Percentiles rank a stretch among this genome's conserved stretches.
Evolutionary conservation across 2,113 vertebrate genomes (phyloP).

Genomic region (Chelonoidis abingdonii): DNA sequence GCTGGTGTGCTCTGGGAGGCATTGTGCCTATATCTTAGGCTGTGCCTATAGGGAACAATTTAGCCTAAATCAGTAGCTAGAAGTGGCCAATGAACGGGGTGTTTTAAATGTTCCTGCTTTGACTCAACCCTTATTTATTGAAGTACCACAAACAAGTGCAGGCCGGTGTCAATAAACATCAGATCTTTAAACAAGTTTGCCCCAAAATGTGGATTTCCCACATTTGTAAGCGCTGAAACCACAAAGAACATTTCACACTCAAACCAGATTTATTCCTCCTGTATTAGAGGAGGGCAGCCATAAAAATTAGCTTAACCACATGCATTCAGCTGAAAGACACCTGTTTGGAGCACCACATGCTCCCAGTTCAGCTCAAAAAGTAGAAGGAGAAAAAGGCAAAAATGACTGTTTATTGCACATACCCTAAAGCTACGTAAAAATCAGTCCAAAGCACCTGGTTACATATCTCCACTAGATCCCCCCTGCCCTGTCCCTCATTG

Average conservation of each 20-base stretch:
- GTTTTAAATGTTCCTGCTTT: neutral
- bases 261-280: neutral
- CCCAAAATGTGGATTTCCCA: neutral
- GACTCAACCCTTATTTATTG: too few relatives aligned
- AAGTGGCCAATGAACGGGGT: neutral
- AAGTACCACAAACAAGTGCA: neutral
- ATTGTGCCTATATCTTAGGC: neutral
- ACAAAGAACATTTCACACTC: neutral
- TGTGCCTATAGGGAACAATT: neutral
- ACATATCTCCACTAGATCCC: neutral
- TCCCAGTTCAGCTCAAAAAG: neutral
- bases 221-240: neutral
- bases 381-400: accelerated
- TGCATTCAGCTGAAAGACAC: neutral
- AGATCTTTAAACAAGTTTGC: neutral
- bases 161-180: neutral
- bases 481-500: neutral
- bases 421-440: neutral
- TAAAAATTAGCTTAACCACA: neutral
- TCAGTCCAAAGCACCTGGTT: neutral
- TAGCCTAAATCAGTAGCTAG: neutral
- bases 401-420: neutral
- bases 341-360: too few relatives aligned
- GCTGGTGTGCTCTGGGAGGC: neutral
- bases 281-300: neutral